Evolutionary conservation across 1,140 invertebrate genomes (phyloP).

Genomic region (Chrysopa pallens): DNA sequence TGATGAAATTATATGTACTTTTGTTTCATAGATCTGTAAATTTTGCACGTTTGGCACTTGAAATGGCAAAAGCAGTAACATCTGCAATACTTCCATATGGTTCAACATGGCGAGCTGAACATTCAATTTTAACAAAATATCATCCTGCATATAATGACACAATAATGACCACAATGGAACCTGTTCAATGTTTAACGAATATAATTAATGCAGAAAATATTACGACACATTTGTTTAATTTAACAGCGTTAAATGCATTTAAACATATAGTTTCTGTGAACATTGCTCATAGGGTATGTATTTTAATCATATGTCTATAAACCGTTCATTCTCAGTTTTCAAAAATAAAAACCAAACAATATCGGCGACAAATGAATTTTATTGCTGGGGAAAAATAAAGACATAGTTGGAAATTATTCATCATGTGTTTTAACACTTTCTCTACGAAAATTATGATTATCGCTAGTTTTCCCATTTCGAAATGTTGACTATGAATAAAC

Average conservation of each 20-base stretch:
- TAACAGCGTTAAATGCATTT: slow-evolving; percentile 9
- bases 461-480: too few relatives aligned
- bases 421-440: too few relatives aligned
- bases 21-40: slow-evolving; percentile 21
- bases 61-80: slow-evolving; percentile 24
- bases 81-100: slow-evolving; percentile 21
- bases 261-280: slow-evolving; percentile 13
- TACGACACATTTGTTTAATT: slow-evolving; percentile 8
- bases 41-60: slow-evolving; percentile 27
- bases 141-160: slow-evolving; percentile 16
- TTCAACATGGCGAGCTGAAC: slow-evolving; percentile 23
- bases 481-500: too few relatives aligned
- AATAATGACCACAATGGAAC: slow-evolving; percentile 6
- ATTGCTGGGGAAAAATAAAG: too few relatives aligned
- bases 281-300: slow-evolving; percentile 13
- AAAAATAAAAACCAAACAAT: too few relatives aligned
- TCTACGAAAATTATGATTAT: too few relatives aligned
- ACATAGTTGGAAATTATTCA: too few relatives aligned
- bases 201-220: slow-evolving; percentile 10
- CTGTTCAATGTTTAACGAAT: slow-evolving; percentile 10
- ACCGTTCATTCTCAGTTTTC: neutral
- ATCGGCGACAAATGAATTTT: too few relatives aligned
- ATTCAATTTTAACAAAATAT: slow-evolving; percentile 19
- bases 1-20: slow-evolving; percentile 4
- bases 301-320: neutral